Base-by-base conservation (phyloP, 2,113 vertebrate species). In the Stegastes partitus region DNA sequence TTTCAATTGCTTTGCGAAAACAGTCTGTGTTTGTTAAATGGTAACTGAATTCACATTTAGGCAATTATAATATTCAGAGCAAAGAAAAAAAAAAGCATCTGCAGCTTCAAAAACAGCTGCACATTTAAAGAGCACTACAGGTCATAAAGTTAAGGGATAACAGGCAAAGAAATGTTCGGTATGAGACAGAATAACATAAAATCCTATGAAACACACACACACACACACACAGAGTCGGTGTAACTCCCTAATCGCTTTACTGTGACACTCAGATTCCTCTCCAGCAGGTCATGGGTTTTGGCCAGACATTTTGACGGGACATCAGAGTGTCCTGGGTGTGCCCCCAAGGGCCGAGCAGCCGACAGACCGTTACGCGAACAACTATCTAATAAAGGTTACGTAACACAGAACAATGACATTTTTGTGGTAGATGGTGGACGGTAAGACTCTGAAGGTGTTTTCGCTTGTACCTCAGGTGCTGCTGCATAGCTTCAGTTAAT, bases 181-280 rank as follows among this genome's bases (percentile, higher is more conserved):
- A 66, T 75, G 76, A 76, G 54, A 64, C 49, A 55, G 53, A 80
- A 88, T 62, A 84, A 77, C 62, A 58, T 47, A 49, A 84, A 68
- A 87, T 80, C 65, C 61, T 75, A 78, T 78, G 73, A 82, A 10
- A 51, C 66, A 67, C 54, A 68, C 44, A 51, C 22, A 26, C 37
- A 44, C 0, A 68, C 14, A 65, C 21, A 15, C 6, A 26, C 12
- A 63, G 44, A 34, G 11, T 22, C 63, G 66, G 54, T 72, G 73
- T 74, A 81, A 76, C 42, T 21, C 50, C 28, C 16, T 77, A 79
- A 89, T 85, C 74, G 66, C 31, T 85, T 87, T 83, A 77, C 55
- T 74, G 82, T 59, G 59, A 81, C 53, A 66, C 11, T n/a, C 45
- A 74, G 80, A 84, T 82, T 85, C 45, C 25, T 68, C 74, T 56